phyloP scores from a whole-genome alignment of 2,797 vertebrate genomes.

The Botia kubotai region DNA sequence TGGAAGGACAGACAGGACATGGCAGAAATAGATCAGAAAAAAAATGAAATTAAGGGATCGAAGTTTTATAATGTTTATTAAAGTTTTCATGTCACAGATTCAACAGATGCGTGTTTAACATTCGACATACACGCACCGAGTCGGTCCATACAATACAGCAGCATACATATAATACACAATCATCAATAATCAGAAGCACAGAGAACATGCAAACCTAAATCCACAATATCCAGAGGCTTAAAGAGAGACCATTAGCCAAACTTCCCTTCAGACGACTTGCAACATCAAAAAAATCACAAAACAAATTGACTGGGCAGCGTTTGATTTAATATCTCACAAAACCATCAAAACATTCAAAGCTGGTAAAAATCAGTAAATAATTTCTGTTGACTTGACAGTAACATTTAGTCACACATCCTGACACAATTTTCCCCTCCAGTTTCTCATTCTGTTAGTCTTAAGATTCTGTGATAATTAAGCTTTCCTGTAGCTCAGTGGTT shows the following conservation, averaged over 20 bases:
- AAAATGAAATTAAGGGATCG: background rate
- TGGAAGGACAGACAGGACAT: background rate
- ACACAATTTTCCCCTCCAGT: slow-evolving; percentile 11
- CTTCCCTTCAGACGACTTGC: background rate
- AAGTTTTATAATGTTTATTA: slow-evolving; percentile 42
- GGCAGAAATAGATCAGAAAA: background rate
- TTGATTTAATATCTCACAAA: background rate
- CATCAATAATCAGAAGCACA: slow-evolving; percentile 53
- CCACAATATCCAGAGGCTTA: slow-evolving; percentile 33
- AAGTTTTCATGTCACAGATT: slow-evolving; percentile 45
- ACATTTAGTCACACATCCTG: background rate
- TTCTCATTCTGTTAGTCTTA: slow-evolving; percentile 13
- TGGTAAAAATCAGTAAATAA: too few species aligned
- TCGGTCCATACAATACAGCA: slow-evolving; percentile 56
- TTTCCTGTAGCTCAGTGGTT: too few species aligned
- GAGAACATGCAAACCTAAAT: slow-evolving; percentile 59
- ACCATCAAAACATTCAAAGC: background rate
- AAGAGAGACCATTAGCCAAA: background rate
- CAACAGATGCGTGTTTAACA: slow-evolving; percentile 51
- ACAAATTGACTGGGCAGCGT: background rate
- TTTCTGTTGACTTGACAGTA: slow-evolving; percentile 10
- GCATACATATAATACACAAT: slow-evolving; percentile 49
- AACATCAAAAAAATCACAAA: background rate
- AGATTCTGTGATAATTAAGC: slow-evolving; percentile 37
- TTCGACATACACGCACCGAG: slow-evolving; percentile 57